phyloP scores from a whole-genome alignment of 2,113 vertebrate genomes.

The Ictalurus furcatus region DNA sequence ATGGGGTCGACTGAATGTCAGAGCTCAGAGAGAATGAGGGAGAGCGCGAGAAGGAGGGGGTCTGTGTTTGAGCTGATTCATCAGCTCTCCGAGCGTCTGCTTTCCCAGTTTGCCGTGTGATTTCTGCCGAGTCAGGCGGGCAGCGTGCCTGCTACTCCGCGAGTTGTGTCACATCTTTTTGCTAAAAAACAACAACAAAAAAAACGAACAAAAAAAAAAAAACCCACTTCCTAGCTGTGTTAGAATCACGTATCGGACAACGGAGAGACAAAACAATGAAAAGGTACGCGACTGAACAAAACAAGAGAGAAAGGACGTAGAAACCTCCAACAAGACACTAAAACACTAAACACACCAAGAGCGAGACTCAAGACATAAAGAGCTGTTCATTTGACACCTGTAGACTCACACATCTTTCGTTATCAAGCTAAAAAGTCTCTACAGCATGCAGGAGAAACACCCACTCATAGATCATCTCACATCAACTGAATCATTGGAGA shows the following conservation, averaged over 20 bases:
- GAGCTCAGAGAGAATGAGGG: constrained; percentile 8
- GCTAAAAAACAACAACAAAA: background rate
- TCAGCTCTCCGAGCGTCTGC: constrained; percentile 71
- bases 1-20: constrained; percentile 68
- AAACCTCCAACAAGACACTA: background rate
- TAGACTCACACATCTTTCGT: constrained; percentile 69
- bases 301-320: background rate
- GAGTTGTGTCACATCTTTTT: constrained; percentile 62
- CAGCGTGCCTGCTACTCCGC: constrained; percentile 64
- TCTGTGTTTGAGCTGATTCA: constrained; percentile 68
- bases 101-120: constrained; percentile 66
- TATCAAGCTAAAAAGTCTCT: constrained; percentile 38
- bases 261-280: background rate
- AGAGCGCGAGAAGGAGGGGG: background rate
- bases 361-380: constrained; percentile 17
- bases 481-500: background rate
- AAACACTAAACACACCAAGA: constrained; percentile 13
- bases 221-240: background rate
- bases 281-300: background rate
- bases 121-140: constrained; percentile 75
- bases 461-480: constrained; percentile 42
- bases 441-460: constrained; percentile 51
- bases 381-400: constrained; percentile 82
- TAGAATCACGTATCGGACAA: background rate
- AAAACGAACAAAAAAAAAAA: background rate